Evolutionary conservation across 1,140 invertebrate genomes (phyloP).

Genomic region (Scaptodrosophila lebanonensis): DNA sequence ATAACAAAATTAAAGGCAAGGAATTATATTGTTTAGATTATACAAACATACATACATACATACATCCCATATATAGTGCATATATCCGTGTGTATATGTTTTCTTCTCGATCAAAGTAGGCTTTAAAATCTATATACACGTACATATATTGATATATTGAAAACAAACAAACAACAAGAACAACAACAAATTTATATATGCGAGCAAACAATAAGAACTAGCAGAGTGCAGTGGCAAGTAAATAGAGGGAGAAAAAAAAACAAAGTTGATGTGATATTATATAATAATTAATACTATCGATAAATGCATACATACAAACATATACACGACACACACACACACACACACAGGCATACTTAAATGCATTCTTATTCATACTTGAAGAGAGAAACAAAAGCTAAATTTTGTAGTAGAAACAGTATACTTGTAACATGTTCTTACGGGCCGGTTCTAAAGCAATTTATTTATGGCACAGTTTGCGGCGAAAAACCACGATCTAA

Average conservation of each 20-base stretch:
- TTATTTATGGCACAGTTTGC: too few relatives aligned
- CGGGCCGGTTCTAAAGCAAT: too few relatives aligned
- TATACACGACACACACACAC: slow-evolving; percentile 13
- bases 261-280: slow-evolving; percentile 77
- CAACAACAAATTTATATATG: slow-evolving; percentile 30
- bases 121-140: slow-evolving; percentile 37
- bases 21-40: slow-evolving; percentile 17
- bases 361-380: too few relatives aligned
- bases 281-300: slow-evolving; percentile 67
- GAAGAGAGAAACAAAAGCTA: too few relatives aligned
- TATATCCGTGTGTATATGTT: slow-evolving; percentile 29
- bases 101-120: slow-evolving; percentile 54
- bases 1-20: slow-evolving; percentile 9
- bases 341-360: slow-evolving; percentile 26
- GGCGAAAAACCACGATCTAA: too few relatives aligned
- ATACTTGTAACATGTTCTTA: too few relatives aligned
- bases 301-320: slow-evolving; percentile 41
- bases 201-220: slow-evolving; percentile 54
- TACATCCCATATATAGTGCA: slow-evolving; percentile 3
- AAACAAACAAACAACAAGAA: slow-evolving; percentile 26
- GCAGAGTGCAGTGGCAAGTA: slow-evolving; percentile 20
- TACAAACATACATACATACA: neutral
- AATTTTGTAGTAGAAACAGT: too few relatives aligned
- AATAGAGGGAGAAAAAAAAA: slow-evolving; percentile 42
- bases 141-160: slow-evolving; percentile 25